Conservation (phyloP, 92 coral and sea anemone genomes). For the Phenganax stokvisi region DNA sequence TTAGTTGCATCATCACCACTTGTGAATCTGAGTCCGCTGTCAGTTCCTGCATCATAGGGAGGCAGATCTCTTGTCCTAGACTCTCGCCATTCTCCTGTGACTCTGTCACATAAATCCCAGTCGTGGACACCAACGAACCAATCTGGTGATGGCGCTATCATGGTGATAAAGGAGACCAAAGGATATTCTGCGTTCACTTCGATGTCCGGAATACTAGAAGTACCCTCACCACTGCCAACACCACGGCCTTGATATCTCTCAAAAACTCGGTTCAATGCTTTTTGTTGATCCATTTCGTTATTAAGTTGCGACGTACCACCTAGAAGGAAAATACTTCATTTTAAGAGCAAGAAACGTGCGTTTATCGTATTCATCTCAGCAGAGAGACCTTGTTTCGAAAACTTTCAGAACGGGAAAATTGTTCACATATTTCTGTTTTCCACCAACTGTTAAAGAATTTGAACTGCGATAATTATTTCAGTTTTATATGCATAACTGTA, state of each 20-base stretch:
- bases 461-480: no score
- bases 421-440: no score
- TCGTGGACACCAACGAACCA: constrained; percentile 46
- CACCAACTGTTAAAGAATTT: no score
- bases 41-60: constrained; percentile 38
- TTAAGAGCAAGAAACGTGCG: no score
- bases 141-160: constrained; percentile 43
- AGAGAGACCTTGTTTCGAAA: no score
- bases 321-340: background rate
- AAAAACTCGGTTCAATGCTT: background rate
- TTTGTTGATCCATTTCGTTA: constrained; percentile 1
- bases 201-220: background rate
- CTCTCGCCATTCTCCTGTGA: constrained; percentile 6
- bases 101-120: constrained; percentile 19
- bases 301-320: background rate
- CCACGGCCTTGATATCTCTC: background rate
- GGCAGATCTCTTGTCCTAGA: constrained; percentile 7
- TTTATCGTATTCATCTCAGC: no score
- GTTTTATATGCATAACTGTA: no score
- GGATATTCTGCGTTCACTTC: constrained; percentile 32
- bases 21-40: constrained; percentile 19
- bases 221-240: background rate
- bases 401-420: no score
- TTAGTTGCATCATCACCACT: background rate
- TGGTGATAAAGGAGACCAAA: constrained; percentile 39